Conservation (phyloP, 30 jellyfish, hydroid and myxozoan species). For the Cassiopea andromeda region DNA sequence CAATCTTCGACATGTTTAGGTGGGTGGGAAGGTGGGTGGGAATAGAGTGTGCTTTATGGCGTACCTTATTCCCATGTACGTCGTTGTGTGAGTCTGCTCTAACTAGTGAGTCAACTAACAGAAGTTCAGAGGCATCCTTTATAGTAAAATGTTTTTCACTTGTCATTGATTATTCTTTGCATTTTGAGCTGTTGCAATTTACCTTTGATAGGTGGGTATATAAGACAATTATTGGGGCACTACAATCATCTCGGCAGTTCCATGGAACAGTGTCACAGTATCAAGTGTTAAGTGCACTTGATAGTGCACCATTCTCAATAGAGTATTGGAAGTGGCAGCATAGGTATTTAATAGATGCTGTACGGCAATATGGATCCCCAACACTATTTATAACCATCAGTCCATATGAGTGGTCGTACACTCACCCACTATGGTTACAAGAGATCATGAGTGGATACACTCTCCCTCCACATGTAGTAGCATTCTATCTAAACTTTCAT, state of each 20-base stretch:
- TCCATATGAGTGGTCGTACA: slow-evolving; percentile 27
- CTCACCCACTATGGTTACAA: slow-evolving; percentile 21
- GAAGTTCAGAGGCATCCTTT: slow-evolving; percentile 5
- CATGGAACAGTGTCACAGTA: background rate
- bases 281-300: background rate
- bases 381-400: slow-evolving; percentile 33
- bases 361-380: slow-evolving; percentile 27
- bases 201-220: slow-evolving; percentile 41
- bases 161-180: slow-evolving; percentile 29
- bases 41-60: too few species aligned
- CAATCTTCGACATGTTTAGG: too few species aligned
- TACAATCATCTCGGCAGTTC: background rate
- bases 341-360: slow-evolving; percentile 22
- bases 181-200: slow-evolving; percentile 31
- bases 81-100: too few species aligned
- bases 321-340: slow-evolving; percentile 57
- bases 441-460: background rate
- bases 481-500: background rate
- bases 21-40: too few species aligned
- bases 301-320: slow-evolving; percentile 15
- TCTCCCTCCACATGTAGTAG: background rate
- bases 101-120: too few species aligned
- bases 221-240: slow-evolving; percentile 59
- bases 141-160: slow-evolving; percentile 5
- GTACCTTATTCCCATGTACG: too few species aligned